A percentile compares a stretch with the other conserved stretches of the same genome.
phyloP scores from a whole-genome alignment of 2,888 invertebrate species.

The Cryptocheilus praepositus region DNA sequence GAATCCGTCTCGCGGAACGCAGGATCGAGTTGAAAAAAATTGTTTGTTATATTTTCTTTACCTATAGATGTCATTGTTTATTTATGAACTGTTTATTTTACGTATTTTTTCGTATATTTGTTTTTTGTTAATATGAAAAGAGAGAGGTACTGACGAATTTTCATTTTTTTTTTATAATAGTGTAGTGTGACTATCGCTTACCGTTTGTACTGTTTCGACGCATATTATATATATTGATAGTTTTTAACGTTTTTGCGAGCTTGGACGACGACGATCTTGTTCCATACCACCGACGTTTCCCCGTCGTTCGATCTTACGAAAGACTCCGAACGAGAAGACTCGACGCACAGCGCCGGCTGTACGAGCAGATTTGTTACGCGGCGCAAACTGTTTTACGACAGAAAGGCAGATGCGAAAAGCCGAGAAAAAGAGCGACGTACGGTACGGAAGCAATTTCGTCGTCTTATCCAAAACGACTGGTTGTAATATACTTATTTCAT shows the following conservation, averaged over 20 bases:
- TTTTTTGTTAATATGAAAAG: slow-evolving; percentile 69
- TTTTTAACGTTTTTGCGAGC: slow-evolving; percentile 33
- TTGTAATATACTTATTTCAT: slow-evolving; percentile 61
- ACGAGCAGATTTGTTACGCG: not conserved
- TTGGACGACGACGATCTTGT: slow-evolving; percentile 14
- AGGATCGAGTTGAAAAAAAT: slow-evolving; percentile 61
- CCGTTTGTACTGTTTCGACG: slow-evolving; percentile 32
- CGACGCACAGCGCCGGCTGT: not conserved
- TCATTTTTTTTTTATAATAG: slow-evolving; percentile 31
- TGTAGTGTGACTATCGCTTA: slow-evolving; percentile 50
- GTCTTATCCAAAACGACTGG: slow-evolving; percentile 53
- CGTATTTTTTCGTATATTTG: slow-evolving; percentile 65
- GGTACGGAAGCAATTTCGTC: slow-evolving; percentile 45
- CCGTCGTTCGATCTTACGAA: no score
- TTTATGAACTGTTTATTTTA: slow-evolving; percentile 74
- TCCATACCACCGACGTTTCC: not conserved
- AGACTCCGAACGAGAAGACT: not conserved
- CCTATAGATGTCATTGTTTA: slow-evolving; percentile 73
- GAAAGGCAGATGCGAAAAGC: slow-evolving; percentile 27
- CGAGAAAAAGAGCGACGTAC: not conserved
- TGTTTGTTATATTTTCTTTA: slow-evolving; percentile 72
- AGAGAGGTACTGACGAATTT: slow-evolving; percentile 56
- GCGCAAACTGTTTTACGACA: slow-evolving; percentile 19
- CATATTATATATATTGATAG: slow-evolving; percentile 33
- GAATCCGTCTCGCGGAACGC: slow-evolving; percentile 62